phyloP scores from a whole-genome alignment of 2,888 invertebrate species.

The Lasioglossum vierecki region DNA sequence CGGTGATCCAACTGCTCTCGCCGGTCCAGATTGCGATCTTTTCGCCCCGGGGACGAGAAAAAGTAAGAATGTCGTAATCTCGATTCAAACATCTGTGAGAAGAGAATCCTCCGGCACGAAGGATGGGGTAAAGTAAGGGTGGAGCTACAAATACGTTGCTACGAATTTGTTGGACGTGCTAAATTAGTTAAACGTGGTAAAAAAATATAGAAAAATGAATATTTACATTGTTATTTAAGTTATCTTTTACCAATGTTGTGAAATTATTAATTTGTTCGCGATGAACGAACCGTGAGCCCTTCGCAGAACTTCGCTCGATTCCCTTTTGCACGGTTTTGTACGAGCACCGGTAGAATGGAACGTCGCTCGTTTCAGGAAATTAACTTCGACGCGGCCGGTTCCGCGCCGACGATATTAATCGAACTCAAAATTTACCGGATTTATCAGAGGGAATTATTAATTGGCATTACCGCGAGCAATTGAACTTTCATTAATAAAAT shows the following conservation, averaged over 20 bases:
- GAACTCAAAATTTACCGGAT: conserved; percentile 37
- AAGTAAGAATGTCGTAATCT: conserved; percentile 72
- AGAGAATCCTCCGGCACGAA: conserved; percentile 25
- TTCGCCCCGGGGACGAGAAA: conserved; percentile 54
- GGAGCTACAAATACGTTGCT: conserved; percentile 6
- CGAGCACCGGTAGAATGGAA: conserved; percentile 26
- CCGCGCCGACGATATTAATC: conserved; percentile 31
- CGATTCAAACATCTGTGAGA: conserved; percentile 67
- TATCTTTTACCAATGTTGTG: too few relatives aligned
- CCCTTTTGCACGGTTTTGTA: neutral
- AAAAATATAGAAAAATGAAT: too few relatives aligned
- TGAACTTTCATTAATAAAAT: conserved; percentile 36
- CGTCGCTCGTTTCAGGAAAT: conserved; percentile 36
- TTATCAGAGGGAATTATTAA: conserved; percentile 40
- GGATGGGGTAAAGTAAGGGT: neutral
- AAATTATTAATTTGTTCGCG: neutral
- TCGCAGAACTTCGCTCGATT: neutral
- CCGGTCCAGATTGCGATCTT: conserved; percentile 64
- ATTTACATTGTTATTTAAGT: too few relatives aligned
- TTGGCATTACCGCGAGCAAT: conserved; percentile 27
- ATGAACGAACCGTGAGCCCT: neutral
- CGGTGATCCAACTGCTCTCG: conserved; percentile 56
- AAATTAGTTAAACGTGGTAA: too few relatives aligned
- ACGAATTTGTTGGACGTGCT: conserved; percentile 48
- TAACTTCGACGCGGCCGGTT: conserved; percentile 23